Base-by-base conservation (phyloP, 2,888 invertebrate genomes). In the Tyria jacobaeae region DNA sequence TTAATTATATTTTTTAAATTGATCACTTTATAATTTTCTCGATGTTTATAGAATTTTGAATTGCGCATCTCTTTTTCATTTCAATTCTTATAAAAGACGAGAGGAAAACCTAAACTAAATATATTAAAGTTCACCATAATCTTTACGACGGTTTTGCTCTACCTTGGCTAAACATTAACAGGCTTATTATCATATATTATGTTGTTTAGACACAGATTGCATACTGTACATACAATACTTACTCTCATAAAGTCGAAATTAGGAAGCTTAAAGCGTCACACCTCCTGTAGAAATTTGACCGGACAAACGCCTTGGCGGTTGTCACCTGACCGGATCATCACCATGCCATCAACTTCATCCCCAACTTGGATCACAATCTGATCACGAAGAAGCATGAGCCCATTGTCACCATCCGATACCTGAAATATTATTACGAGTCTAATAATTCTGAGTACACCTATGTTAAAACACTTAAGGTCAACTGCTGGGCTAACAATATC, bases 241-340 rank as follows among this genome's bases (percentile, higher is more conserved):
- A 91, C 91, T 84, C 86, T 88, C 74, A 87, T 85, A 73, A 87
- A 80, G 81, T 87, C 83, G 80, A 90, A 89, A 84, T 84, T 84
- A 75, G 91, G 90, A 74, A 90, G 85, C 81, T 87, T 88, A 79
- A 91, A 90, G 90, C 92, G 97, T 98, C 98, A 98, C 96, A 98
- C 98, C 94, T 99, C 98, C 94, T 98, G 97, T 68, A 99, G 95
- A 87, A 98, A 99, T 89, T 98, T 98, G 48, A 98, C 91, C n/a
- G 99, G 99, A 90, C 99, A 99, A 73, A 97, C 96, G 64, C 97
- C 98, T 90, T 98, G 98, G 77, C 97, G 97, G 94, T 98, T 98
- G 84, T 98, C 97, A 0, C 98, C 98, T 52, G 97, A 97, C 59
- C 98, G 96, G 70, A 99, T 98, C 96, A 97, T 97, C 68, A 99